Evolutionary conservation across 2,888 invertebrate species (phyloP).

Genomic region (Phortica magna): DNA sequence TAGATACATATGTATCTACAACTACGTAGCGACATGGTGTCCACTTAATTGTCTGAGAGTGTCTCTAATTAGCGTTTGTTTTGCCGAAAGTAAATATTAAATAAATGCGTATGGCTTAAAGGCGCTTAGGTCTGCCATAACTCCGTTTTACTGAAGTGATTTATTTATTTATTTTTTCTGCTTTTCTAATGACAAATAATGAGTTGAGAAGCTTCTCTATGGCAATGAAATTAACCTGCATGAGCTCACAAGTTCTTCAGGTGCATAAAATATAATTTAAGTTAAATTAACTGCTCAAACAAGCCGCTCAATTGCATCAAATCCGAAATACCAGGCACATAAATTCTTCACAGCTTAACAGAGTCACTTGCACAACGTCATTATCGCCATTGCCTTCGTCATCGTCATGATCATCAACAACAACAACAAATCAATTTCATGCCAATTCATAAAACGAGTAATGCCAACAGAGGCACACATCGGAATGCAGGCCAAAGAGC

Average conservation of each 20-base stretch:
- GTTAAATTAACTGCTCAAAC: background rate
- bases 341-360: background rate
- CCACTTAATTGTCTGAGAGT: constrained; percentile 13
- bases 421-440: constrained; percentile 30
- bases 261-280: background rate
- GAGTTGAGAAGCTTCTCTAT: too few relatives aligned
- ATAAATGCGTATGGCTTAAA: background rate
- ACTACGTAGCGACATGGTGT: too few relatives aligned
- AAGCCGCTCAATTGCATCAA: background rate
- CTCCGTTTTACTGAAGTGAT: too few relatives aligned
- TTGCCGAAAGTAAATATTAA: background rate
- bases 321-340: background rate
- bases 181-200: too few relatives aligned
- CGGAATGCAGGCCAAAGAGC: constrained; percentile 11
- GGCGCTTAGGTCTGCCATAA: too few relatives aligned
- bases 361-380: background rate
- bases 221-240: too few relatives aligned
- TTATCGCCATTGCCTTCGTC: background rate
- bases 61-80: constrained; percentile 6
- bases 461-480: constrained; percentile 5
- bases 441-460: constrained; percentile 31
- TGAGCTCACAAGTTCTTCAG: too few relatives aligned
- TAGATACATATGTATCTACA: background rate
- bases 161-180: too few relatives aligned
- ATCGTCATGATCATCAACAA: background rate